Base-by-base conservation (phyloP, 2,888 invertebrate genomes). In the Dryocosmus kuriphilus region DNA sequence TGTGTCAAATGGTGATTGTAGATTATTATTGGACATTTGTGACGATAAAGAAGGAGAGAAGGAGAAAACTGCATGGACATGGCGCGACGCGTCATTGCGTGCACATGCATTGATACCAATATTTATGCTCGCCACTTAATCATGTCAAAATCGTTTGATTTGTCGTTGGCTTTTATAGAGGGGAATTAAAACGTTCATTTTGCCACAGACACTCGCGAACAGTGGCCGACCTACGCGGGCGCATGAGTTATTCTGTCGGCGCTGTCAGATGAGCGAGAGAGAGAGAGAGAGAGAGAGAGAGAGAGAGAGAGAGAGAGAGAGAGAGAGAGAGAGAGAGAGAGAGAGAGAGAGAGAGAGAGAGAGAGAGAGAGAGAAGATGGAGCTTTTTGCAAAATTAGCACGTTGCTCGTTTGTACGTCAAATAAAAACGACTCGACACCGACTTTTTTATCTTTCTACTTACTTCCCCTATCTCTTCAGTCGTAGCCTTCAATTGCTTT, bases 141-240 rank as follows among this genome's bases (percentile, higher is more conserved):
- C 91, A 91, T 90, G 91, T 91, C 91, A 89, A 87, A 88, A 88
- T 88, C 87, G 88, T 90, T 90, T 91, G 90, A 91, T 91, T 91
- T 91, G 91, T 91, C 90, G 90, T 90, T 88, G 89, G 90, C 90
- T 90, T 90, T 90, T 90, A 90, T 90, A 89, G 88, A 88, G 90
- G 90, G 89, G 90, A 91, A 91, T 91, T 90, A 91, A 91, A 91
- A 90, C 91, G 90, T 91, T 91, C 89, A 90, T 90, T 90, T 91
- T 88, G 88, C 90, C 90, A 86, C 90, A 89, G 89, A 90, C 90
- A 89, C 89, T 90, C 88, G 87, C 88, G 87, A 90, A 89, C 89
- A 88, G 88, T 87, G 87, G 87, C 86, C 84, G 86, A 84, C 85
- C 85, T 84, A 84, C 80, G 77, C 65, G 81, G 79, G 86, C 65